Evolutionary conservation across 2,888 invertebrate genomes (phyloP).

Genomic region (Mongoloraphidia duomilia): DNA sequence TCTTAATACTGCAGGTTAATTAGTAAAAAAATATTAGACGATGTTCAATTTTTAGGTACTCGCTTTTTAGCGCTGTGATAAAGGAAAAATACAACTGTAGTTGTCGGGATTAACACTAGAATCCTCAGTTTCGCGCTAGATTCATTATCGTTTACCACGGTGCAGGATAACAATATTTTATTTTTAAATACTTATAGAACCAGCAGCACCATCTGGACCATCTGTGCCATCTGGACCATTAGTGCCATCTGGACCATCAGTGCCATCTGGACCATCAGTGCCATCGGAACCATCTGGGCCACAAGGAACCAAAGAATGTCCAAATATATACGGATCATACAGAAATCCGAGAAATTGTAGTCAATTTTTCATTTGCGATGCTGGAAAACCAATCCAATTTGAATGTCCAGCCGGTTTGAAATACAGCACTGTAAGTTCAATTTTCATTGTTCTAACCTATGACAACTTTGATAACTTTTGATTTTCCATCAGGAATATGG

Average conservation of each 20-base stretch:
- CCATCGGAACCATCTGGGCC: conserved; percentile 22
- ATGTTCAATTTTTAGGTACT: no score
- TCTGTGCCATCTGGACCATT: neutral
- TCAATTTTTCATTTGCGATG: conserved; percentile 49
- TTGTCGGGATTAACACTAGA: no score
- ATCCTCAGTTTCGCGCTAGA: no score
- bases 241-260: neutral
- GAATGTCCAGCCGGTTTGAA: conserved; percentile 46
- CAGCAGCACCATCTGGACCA: conserved; percentile 8
- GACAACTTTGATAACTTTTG: conserved; percentile 1
- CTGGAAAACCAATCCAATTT: conserved; percentile 41
- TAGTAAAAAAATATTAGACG: no score
- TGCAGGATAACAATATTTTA: neutral
- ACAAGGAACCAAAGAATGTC: conserved; percentile 30
- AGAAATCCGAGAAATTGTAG: conserved; percentile 45
- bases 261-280: neutral
- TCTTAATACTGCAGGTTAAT: no score
- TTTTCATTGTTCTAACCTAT: conserved; percentile 13
- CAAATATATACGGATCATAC: conserved; percentile 43
- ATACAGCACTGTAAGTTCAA: conserved; percentile 39
- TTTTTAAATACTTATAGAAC: conserved; percentile 15
- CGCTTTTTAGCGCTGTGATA: no score
- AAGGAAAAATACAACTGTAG: no score
- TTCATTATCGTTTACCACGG: neutral
- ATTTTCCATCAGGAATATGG: conserved; percentile 37